Percentiles rank a stretch among this genome's conserved stretches.
These are phyloP conservation scores for Ochotona princeps DNA, from an alignment of 2,113 vertebrate species.

Conservation along the genomic window DNA sequence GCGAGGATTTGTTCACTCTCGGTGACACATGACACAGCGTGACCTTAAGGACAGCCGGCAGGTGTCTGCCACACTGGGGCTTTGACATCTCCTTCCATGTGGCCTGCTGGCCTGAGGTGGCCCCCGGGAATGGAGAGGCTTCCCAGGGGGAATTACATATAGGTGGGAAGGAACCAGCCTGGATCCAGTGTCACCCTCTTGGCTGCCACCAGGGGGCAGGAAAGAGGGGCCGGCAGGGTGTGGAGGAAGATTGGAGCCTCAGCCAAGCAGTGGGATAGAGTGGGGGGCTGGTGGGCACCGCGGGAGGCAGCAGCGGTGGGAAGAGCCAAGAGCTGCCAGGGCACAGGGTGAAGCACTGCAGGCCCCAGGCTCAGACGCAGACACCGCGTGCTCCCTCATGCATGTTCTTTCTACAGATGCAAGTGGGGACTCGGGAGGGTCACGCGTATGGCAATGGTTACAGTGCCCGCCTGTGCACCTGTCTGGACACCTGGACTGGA, in stretches of 20 bases:
- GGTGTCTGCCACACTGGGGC: slow-evolving; percentile 71
- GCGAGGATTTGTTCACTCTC: slow-evolving; percentile 70
- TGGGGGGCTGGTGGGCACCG: not conserved
- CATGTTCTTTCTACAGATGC: too few relatives aligned
- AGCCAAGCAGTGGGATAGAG: not conserved
- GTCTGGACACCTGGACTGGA: not conserved
- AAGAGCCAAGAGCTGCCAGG: not conserved
- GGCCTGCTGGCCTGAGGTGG: slow-evolving; percentile 61
- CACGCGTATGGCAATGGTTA: accelerated
- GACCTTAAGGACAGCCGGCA: slow-evolving; percentile 82
- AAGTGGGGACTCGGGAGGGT: not conserved
- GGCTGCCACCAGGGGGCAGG: not conserved
- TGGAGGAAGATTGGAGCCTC: not conserved
- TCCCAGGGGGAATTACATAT: slow-evolving; percentile 13
- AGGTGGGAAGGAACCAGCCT: slow-evolving; percentile 21
- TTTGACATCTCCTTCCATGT: slow-evolving; percentile 78
- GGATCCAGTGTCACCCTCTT: not conserved
- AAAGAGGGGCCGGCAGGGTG: not conserved
- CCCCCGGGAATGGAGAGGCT: slow-evolving; percentile 23
- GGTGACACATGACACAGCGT: slow-evolving; percentile 78
- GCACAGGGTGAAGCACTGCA: not conserved
- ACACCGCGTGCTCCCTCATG: too few relatives aligned
- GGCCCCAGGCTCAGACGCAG: not conserved
- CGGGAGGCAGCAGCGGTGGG: not conserved
- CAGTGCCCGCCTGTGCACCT: too few relatives aligned